Percentiles rank a stretch among this genome's conserved stretches.
phyloP scores from a whole-genome alignment of 2,113 vertebrate species.

The Paramisgurnus dabryanus region DNA sequence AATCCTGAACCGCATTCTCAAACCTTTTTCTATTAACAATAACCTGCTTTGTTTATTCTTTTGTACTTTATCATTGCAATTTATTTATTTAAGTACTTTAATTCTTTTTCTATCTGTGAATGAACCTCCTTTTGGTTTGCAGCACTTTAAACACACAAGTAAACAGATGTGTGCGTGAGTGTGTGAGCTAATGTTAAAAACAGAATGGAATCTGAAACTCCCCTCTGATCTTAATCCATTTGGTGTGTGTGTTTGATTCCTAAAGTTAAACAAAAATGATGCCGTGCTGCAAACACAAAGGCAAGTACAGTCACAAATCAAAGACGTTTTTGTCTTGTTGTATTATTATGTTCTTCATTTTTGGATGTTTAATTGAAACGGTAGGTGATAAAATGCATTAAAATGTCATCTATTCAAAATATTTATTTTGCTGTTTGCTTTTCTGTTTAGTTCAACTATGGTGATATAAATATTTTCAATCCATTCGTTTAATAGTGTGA shows the following conservation, averaged over 20 bases:
- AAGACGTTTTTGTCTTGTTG: background rate
- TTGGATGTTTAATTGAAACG: background rate
- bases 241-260: background rate
- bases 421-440: too few species aligned
- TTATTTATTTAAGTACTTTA: background rate
- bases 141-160: conserved; percentile 1
- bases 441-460: too few species aligned
- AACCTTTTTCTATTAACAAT: background rate
- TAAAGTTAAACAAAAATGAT: background rate
- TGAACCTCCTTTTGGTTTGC: conserved; percentile 35
- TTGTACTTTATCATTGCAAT: background rate
- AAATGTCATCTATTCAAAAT: too few species aligned
- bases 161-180: background rate
- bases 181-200: conserved; percentile 20
- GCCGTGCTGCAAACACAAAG: conserved; percentile 30
- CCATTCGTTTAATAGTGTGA: background rate
- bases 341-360: background rate
- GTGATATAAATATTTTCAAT: background rate
- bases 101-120: background rate
- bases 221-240: conserved; percentile 14
- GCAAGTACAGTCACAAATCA: conserved; percentile 12
- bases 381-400: background rate
- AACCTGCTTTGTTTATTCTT: conserved; percentile 14
- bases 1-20: background rate
- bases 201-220: conserved; percentile 5